Evolutionary conservation across 2,888 invertebrate species (phyloP).

Genomic region (Boloria selene): DNA sequence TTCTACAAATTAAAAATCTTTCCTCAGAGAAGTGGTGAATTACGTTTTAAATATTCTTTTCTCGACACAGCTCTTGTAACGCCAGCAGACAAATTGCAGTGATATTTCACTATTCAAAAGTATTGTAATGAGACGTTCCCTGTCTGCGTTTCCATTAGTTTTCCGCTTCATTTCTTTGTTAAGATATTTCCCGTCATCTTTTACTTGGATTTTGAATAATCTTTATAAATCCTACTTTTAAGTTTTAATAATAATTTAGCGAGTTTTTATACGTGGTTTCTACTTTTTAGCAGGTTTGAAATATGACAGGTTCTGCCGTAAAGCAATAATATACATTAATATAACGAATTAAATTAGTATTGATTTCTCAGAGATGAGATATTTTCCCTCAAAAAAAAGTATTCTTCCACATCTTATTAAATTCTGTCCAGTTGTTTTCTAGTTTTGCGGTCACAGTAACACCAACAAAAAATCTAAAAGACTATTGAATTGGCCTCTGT

Average conservation of each 20-base stretch:
- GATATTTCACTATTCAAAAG: constrained; percentile 34
- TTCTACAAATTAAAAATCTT: background rate
- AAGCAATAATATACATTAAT: no score
- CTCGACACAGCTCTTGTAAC: constrained; percentile 23
- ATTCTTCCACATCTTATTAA: no score
- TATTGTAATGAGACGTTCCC: constrained; percentile 28
- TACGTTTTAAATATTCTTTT: constrained; percentile 13
- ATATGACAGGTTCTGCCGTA: no score
- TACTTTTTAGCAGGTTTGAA: no score
- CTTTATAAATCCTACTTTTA: constrained; percentile 13
- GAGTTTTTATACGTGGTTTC: background rate
- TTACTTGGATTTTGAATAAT: constrained; percentile 9
- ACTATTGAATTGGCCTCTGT: no score
- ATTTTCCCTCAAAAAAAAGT: no score
- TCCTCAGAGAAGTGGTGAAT: constrained; percentile 6
- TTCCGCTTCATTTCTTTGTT: constrained; percentile 30
- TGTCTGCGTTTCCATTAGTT: constrained; percentile 28
- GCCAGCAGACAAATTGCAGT: constrained; percentile 34
- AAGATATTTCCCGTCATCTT: constrained; percentile 16
- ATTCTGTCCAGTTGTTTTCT: no score
- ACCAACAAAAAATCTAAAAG: no score
- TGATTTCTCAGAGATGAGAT: no score
- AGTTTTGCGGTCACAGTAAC: no score
- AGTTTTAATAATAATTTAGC: constrained; percentile 1
- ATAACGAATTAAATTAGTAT: no score